These are phyloP conservation scores for Casuarius casuarius DNA, from an alignment of 2,113 vertebrate species.

Conservation along the genomic window DNA sequence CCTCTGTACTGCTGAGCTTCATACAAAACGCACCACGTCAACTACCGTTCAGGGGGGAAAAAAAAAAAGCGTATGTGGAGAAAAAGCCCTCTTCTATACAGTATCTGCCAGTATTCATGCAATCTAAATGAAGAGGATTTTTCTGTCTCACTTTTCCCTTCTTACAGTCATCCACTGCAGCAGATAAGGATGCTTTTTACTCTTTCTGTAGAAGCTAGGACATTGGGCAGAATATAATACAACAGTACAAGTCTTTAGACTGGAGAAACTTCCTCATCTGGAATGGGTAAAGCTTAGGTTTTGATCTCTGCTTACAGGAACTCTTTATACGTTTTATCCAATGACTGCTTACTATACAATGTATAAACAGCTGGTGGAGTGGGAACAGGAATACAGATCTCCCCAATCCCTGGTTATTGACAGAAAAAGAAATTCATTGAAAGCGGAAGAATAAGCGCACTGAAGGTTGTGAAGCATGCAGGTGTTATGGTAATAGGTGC, in stretches of 20 bases:
- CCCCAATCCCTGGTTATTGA: not conserved
- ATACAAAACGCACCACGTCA: not conserved
- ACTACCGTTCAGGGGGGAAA: too few relatives aligned
- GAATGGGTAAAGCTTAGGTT: not conserved
- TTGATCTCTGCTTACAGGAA: not conserved
- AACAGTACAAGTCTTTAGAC: not conserved
- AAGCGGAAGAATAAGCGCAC: not conserved
- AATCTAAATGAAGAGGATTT: not conserved
- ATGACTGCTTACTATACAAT: not conserved
- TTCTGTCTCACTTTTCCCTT: fast-evolving
- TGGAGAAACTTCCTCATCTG: not conserved
- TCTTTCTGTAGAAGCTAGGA: not conserved
- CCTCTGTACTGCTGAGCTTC: fast-evolving
- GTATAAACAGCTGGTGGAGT: fast-evolving
- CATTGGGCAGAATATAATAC: not conserved
- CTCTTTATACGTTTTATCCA: not conserved
- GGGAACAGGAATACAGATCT: not conserved
- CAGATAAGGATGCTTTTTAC: not conserved
- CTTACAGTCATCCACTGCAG: fast-evolving
- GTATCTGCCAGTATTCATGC: fast-evolving
- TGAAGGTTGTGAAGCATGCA: not conserved
- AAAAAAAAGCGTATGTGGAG: not conserved
- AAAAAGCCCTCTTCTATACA: not conserved
- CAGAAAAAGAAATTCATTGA: not conserved
- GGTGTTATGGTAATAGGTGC: not conserved